These are phyloP conservation scores for Drosophila fulvimacula DNA, from an alignment of 2,888 invertebrate species.

Conservation along the genomic window DNA sequence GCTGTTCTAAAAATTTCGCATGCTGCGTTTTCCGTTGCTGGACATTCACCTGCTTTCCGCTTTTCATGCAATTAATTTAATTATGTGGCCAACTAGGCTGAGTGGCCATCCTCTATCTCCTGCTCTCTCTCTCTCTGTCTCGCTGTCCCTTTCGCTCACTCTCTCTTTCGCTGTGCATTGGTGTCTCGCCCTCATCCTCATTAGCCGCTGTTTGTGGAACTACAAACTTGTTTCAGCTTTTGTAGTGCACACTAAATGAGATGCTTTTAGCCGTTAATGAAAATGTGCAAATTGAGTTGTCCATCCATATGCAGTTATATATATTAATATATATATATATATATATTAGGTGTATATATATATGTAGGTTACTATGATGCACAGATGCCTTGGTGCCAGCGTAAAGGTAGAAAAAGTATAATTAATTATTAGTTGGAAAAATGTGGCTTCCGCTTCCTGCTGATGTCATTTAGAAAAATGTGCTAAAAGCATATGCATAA, in stretches of 20 bases:
- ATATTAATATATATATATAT: constrained; percentile 16
- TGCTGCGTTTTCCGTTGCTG: constrained; percentile 8
- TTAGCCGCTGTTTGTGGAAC: constrained; percentile 26
- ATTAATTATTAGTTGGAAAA: constrained; percentile 9
- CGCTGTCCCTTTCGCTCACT: not conserved
- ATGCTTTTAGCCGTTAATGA: constrained; percentile 72
- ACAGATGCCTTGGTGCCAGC: not conserved
- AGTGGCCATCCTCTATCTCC: constrained; percentile 6
- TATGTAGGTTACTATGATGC: constrained; percentile 11
- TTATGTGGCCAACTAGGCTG: constrained; percentile 69
- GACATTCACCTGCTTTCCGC: constrained; percentile 43
- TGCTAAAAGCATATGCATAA: constrained; percentile 4
- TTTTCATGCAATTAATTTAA: constrained; percentile 78
- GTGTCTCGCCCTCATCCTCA: constrained; percentile 25
- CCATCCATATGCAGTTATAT: constrained; percentile 7
- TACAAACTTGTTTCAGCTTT: constrained; percentile 42
- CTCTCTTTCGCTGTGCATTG: not conserved
- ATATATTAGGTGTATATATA: constrained; percentile 3
- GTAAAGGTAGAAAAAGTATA: not conserved
- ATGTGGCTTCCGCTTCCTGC: not conserved
- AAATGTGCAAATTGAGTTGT: constrained; percentile 60
- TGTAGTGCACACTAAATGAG: constrained; percentile 45
- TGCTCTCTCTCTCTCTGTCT: not conserved
- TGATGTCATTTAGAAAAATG: constrained; percentile 5
- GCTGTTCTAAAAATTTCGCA: constrained; percentile 47